These are phyloP conservation scores for Melanotus villosus DNA, from an alignment of 2,888 invertebrate genomes.

Conservation along the genomic window DNA sequence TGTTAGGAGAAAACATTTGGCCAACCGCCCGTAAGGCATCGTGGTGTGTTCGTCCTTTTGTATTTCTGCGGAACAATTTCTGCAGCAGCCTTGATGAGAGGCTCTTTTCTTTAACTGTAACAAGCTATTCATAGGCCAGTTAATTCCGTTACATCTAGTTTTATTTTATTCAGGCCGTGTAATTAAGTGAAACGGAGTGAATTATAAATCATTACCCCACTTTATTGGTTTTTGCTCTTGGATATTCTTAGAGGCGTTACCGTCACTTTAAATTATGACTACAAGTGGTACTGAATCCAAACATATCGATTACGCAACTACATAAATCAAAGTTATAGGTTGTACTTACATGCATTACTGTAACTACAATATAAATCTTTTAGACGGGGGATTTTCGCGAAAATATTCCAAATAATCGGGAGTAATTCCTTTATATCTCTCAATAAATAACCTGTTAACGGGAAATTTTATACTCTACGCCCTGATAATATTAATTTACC, in stretches of 20 bases:
- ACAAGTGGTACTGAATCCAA: conserved; percentile 49
- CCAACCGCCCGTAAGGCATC: conserved; percentile 13
- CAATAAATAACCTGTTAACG: neutral
- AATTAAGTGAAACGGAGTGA: conserved; percentile 46
- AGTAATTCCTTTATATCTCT: neutral
- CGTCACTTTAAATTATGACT: conserved; percentile 48
- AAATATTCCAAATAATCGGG: neutral
- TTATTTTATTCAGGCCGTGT: conserved; percentile 34
- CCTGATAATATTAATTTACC: too few relatives aligned
- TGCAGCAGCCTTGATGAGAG: conserved; percentile 22
- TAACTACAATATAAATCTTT: conserved; percentile 34
- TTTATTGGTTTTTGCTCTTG: conserved; percentile 50
- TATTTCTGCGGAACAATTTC: conserved; percentile 22
- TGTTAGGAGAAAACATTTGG: conserved; percentile 11
- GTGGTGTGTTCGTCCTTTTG: conserved; percentile 14
- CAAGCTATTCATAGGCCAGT: conserved; percentile 38
- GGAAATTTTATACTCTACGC: neutral
- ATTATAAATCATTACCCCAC: conserved; percentile 48
- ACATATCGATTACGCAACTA: conserved; percentile 43
- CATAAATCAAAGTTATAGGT: conserved; percentile 44
- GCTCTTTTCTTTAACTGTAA: conserved; percentile 32
- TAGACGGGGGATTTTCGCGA: neutral
- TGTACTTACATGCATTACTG: conserved; percentile 41
- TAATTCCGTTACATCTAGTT: conserved; percentile 38
- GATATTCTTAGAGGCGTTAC: conserved; percentile 47